Evolutionary conservation across 2,113 vertebrate genomes (phyloP).

Genomic region (Herpetotheres cachinnans): DNA sequence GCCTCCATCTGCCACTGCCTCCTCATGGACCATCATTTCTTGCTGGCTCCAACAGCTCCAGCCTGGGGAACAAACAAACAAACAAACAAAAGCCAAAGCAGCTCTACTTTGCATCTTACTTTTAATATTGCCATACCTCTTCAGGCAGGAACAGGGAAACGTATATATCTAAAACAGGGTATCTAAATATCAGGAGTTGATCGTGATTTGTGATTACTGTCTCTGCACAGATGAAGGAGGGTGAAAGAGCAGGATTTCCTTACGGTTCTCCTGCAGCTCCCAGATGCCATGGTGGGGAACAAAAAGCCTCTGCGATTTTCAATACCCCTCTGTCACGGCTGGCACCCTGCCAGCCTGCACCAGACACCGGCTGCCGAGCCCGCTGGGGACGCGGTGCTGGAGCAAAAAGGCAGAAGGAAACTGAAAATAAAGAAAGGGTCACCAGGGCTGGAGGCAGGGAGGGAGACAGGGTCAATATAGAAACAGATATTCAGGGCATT

Average conservation of each 20-base stretch:
- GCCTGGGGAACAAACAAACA: not conserved
- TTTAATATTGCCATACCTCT: not conserved
- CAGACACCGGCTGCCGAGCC: not conserved
- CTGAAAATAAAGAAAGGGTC: not conserved
- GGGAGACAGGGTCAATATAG: fast-evolving
- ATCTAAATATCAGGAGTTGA: not conserved
- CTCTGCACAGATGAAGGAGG: not conserved
- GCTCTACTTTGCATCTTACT: not conserved
- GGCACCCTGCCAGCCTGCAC: not conserved
- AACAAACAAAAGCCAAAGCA: not conserved
- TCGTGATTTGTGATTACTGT: fast-evolving
- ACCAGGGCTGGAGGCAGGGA: not conserved
- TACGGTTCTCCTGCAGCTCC: not conserved
- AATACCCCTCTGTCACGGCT: not conserved
- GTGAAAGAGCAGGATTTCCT: not conserved
- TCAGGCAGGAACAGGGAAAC: not conserved
- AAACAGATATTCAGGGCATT: not conserved
- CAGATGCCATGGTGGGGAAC: not conserved
- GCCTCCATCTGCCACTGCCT: not conserved
- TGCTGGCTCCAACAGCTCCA: not conserved
- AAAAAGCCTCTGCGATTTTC: not conserved
- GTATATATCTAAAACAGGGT: fast-evolving
- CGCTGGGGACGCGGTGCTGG: fast-evolving
- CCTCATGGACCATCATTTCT: not conserved
- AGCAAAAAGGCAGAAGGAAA: not conserved